Evolutionary conservation across 2,113 vertebrate species (phyloP), one percentile per base, ranked within the genome.

Genomic region (Corynorhinus townsendii): DNA sequence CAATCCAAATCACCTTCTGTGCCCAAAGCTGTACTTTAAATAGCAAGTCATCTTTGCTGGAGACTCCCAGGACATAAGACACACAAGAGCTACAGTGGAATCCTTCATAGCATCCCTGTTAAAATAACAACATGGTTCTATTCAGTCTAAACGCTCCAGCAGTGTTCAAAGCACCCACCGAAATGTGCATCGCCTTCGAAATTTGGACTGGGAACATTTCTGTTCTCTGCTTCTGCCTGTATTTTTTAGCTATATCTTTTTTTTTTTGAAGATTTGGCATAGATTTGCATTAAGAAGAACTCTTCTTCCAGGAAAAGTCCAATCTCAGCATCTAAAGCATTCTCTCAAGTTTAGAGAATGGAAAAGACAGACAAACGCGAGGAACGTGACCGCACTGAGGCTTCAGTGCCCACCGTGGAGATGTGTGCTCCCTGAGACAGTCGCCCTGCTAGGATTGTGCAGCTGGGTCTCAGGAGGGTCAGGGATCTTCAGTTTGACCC

Each of bases 1-100:
- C 90, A 91, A 66, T 71, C 11, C 83, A 93, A 96, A 75, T 73
- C 59, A 75, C 79, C 47, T 92, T 97, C 88, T 95, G 94, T 91
- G 75, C 54, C 69, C 92, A 54, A 17, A 45, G 96, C 11, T 30
- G 2, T 91, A 33, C 80, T 92, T 79, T 95, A 95, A 96, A 93
- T 93, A 22, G 19, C 84, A 86, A 26, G 49, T 73, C 11, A 89
- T 96, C 97, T 97, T 96, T 96, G 64, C 85, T 92, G 54, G 49
- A 68, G 81, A 86, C 75, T 85, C 92, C 56, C 64, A 84, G 86
- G 54, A 80, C 64, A 22, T 11, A 90, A 72, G 86, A 38, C 52
- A 19, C 22, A 40, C 4, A 24, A 3, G 10, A 33, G 49, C n/a
- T 93, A 49, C 35, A 49, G 89, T 20, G 7, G 26, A 43, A 40